Base-by-base conservation (phyloP, 2,888 invertebrate species). In the Epinotia demarniana region DNA sequence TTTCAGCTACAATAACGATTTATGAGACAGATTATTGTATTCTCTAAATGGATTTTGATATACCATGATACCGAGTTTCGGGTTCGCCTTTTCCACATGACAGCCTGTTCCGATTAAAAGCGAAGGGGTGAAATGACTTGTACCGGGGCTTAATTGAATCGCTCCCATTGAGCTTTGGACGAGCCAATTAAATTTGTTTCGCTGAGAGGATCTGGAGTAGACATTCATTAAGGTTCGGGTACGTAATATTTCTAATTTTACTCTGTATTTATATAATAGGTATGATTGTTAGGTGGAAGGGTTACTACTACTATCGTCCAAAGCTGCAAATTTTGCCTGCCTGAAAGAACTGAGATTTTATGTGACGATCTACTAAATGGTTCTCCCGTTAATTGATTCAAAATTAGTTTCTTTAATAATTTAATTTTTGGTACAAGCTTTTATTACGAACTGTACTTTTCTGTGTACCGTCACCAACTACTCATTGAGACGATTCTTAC, bases 141-240 rank as follows among this genome's bases (percentile, higher is more conserved):
- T 68, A 33, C 58, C 16, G 46, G 46, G 27, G 6, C 43, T 39
- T 69, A 69, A 69, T 69, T 69, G 69, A 69, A 69, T 69, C 58
- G 27, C 60, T 46, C 6, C 46, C 69, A 46, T 60, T 58, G 46
- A 46, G 58, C 46, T 60, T 69, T 69, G 58, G 58, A 46, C 43
- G 46, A 68, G 69, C 58, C 27, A 69, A 69, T 69, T 69, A 60
- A 69, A 69, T 69, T 69, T 69, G 68, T 69, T 58, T 43, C 68
- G 46, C 39, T 69, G 33, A 58, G 68, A 23, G 60, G 69, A 60
- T 60, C 58, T 69, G 69, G 16, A 58, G 69, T 46, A 46, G 69
- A 69, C 69, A 69, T 69, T 69, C 18, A 69, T 69, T 69, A 60
- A 19, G 23, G 39, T 23, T 57, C 13, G 23, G 57, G 19, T 49